These are phyloP conservation scores for Calidris pygmaea DNA, from an alignment of 2,113 vertebrate species.

Conservation along the genomic window DNA sequence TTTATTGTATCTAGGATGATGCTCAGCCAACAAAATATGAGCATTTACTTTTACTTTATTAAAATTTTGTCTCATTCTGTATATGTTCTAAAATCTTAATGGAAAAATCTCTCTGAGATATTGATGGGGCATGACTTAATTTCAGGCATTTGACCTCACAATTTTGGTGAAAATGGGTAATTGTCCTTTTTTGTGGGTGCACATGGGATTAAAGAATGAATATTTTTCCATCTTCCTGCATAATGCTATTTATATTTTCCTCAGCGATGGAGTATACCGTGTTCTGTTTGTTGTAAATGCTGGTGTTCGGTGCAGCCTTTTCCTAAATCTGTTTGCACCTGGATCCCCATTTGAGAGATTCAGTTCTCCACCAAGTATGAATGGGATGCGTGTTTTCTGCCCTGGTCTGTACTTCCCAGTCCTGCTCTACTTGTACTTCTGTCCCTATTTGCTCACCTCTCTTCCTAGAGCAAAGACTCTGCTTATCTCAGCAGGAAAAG, in stretches of 20 bases:
- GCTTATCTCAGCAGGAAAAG: background rate
- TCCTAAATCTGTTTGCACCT: background rate
- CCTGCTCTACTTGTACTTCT: background rate
- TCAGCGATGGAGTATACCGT: rapidly evolving
- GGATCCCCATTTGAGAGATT: background rate
- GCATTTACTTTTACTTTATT: background rate
- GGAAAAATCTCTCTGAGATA: background rate
- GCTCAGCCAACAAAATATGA: background rate
- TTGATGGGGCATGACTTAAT: background rate
- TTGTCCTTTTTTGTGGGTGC: background rate
- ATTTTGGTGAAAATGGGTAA: background rate
- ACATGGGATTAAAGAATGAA: background rate
- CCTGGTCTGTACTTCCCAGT: background rate
- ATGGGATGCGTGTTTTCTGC: background rate
- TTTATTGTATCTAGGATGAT: background rate
- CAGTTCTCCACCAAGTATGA: background rate
- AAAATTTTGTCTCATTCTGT: background rate
- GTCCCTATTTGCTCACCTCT: background rate
- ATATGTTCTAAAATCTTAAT: background rate
- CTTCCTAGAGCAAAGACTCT: background rate
- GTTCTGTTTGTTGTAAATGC: background rate
- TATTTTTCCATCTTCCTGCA: background rate
- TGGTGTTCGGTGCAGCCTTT: background rate
- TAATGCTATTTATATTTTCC: background rate
- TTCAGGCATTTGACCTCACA: background rate